phyloP scores from a whole-genome alignment of 2,888 invertebrate genomes.

The Cistogaster globosa region DNA sequence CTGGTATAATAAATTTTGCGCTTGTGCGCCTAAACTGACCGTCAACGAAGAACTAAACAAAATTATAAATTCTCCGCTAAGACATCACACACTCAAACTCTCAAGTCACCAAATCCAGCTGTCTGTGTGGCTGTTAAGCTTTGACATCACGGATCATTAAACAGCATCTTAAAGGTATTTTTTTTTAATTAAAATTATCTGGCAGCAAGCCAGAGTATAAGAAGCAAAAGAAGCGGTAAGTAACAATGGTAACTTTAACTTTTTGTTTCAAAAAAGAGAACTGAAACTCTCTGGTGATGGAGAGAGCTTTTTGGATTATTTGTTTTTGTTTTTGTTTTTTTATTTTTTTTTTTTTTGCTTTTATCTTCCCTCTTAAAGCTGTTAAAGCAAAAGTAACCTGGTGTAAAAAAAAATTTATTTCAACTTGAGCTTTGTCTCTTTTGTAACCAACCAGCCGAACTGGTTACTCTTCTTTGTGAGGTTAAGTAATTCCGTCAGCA shows the following conservation, averaged over 20 bases:
- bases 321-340: background rate
- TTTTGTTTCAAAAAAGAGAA: background rate
- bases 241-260: background rate
- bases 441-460: constrained; percentile 42
- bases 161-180: constrained; percentile 50
- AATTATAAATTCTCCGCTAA: constrained; percentile 48
- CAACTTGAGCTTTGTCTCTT: background rate
- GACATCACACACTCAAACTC: constrained; percentile 48
- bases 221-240: background rate
- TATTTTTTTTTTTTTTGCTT: background rate
- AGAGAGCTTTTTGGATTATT: constrained; percentile 42
- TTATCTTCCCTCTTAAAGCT: background rate
- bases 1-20: constrained; percentile 73
- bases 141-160: constrained; percentile 23
- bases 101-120: constrained; percentile 25
- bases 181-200: constrained; percentile 32
- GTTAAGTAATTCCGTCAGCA: background rate
- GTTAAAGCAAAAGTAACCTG: constrained; percentile 32
- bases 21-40: constrained; percentile 83
- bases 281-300: background rate
- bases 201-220: constrained; percentile 19
- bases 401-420: constrained; percentile 28
- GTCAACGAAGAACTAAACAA: constrained; percentile 81
- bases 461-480: constrained; percentile 55
- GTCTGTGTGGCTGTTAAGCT: constrained; percentile 20